Evolutionary conservation across 2,113 vertebrate species (phyloP).

Genomic region (Myanophis thanlyinensis): DNA sequence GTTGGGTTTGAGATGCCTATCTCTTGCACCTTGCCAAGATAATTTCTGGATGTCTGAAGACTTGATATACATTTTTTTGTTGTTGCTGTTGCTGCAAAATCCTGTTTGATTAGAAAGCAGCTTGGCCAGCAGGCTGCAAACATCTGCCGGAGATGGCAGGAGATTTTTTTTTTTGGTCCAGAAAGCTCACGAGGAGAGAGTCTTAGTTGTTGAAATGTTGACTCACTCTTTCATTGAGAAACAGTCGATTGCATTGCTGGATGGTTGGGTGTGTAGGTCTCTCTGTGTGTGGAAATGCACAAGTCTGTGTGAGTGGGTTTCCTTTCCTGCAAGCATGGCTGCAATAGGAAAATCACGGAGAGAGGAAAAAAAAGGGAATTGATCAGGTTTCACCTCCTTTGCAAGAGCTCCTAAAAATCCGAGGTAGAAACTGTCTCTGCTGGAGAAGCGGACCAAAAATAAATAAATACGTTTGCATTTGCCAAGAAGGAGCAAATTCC

Average conservation of each 20-base stretch:
- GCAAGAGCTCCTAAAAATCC: background rate
- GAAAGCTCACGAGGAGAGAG: background rate
- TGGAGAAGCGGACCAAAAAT: background rate
- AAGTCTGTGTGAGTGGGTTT: background rate
- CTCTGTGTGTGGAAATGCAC: too few species aligned
- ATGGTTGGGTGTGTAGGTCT: background rate
- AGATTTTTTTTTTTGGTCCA: background rate
- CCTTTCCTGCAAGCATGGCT: background rate
- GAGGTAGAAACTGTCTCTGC: background rate
- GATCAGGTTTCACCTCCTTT: background rate
- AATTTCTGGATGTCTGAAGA: slow-evolving; percentile 25
- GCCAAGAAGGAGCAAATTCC: background rate
- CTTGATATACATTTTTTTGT: slow-evolving; percentile 16
- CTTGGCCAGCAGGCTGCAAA: background rate
- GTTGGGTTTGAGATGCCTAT: slow-evolving; percentile 24
- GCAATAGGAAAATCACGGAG: background rate
- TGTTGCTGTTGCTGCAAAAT: background rate
- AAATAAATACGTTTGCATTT: background rate
- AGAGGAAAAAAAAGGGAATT: background rate
- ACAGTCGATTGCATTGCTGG: background rate
- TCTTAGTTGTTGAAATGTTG: background rate
- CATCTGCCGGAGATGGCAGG: background rate
- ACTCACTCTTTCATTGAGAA: background rate
- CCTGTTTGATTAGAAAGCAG: background rate
- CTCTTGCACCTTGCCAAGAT: slow-evolving; percentile 7